Evolutionary conservation across 2,888 invertebrate species (phyloP).

Genomic region (Ischnura elegans): DNA sequence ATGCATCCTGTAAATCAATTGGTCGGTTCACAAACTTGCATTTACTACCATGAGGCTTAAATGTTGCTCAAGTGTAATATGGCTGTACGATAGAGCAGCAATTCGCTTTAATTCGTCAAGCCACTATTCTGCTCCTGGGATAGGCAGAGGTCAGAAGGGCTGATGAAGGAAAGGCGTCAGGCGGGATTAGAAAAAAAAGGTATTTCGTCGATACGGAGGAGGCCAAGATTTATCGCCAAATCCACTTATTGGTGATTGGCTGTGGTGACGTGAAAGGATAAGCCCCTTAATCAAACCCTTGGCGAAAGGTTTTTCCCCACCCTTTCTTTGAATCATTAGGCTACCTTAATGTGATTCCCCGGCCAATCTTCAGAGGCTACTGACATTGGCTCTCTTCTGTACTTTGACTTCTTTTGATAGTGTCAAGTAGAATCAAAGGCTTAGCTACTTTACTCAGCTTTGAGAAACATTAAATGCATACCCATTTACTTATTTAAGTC

Average conservation of each 20-base stretch:
- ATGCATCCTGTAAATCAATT: too few species aligned
- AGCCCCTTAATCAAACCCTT: constrained; percentile 13
- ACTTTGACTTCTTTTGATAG: too few species aligned
- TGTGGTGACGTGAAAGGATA: background rate
- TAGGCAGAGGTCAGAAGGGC: too few species aligned
- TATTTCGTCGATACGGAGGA: background rate
- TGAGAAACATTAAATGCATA: too few species aligned
- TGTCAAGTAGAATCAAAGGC: too few species aligned
- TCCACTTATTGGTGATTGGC: background rate
- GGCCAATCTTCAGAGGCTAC: background rate
- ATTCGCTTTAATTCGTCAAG: background rate
- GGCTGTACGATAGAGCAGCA: background rate
- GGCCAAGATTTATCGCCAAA: background rate
- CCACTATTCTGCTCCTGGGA: background rate
- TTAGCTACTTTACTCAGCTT: too few species aligned
- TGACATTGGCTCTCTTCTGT: background rate
- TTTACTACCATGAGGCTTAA: too few species aligned
- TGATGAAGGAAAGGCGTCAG: too few species aligned
- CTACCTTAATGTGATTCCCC: background rate
- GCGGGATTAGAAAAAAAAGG: too few species aligned
- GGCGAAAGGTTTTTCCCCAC: background rate
- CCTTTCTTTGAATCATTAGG: background rate
- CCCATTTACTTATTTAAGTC: too few species aligned
- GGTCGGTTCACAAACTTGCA: too few species aligned
- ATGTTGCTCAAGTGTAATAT: background rate